Base-by-base conservation (phyloP, 1,140 invertebrate species). In the Philaenus spumarius region DNA sequence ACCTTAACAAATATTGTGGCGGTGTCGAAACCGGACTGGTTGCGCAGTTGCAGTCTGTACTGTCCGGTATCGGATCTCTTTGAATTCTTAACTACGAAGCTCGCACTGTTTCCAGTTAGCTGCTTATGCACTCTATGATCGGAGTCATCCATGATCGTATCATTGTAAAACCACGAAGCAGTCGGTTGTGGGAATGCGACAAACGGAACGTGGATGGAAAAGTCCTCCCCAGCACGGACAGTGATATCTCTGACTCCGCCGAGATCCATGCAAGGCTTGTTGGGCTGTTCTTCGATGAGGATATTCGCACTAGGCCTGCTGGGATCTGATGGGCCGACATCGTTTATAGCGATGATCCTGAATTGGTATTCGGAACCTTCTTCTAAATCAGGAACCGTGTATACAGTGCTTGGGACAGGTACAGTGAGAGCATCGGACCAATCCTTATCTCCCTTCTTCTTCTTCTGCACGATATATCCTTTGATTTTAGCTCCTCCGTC, bases 341-440 rank as follows among this genome's bases (percentile, higher is more conserved):
- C 93, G 72, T 99, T 99, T 53, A 97, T 89, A 30, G 96, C 96
- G 62, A 92, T 87, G 3, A 99, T 84, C 60, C 97, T 82, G 82
- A 99, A 99, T 69, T 94, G 87, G 68, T 97, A 97, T 71, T 97
- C 93, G 62, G 93, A 86, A 5, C 93, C 92, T 77, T 98, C 94
- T 54, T 86, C 92, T 7, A 99, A 77, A 61, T 89, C 87, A 2
- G 91, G 86, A n/a, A 85, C 80, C 46, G 86, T 92, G 70, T 87
- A 89, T 1, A 90, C 80, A 11, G 83, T 85, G 22, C 82, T 80
- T 24, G 83, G 82, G 55, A 92, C 83, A 45, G 89, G 87, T 20
- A 85, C 75, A 20, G 84, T 82, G 68, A 94, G 93, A 42, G 90
- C 88, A 64, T 89, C 85, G 39, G 80, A 80, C 93, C 93, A 97